phyloP scores from a whole-genome alignment of 2,797 vertebrate species.

The Acanthurus lineatus region DNA sequence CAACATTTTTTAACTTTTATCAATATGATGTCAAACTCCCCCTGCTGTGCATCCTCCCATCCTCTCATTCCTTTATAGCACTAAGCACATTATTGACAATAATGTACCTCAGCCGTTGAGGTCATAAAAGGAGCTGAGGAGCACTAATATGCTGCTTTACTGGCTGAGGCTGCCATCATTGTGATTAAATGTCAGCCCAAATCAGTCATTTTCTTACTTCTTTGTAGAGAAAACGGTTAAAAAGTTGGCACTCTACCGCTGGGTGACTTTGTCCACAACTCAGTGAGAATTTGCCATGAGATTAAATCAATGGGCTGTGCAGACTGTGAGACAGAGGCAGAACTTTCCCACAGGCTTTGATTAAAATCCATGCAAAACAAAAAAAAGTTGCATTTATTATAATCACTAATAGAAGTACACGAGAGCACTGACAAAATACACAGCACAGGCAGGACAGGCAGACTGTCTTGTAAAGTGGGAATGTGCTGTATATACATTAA shows the following conservation, averaged over 20 bases:
- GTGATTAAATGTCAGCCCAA: slow-evolving; percentile 54
- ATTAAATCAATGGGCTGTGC: slow-evolving; percentile 28
- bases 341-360: background rate
- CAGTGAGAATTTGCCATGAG: slow-evolving; percentile 9
- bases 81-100: slow-evolving; percentile 38
- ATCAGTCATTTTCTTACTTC: slow-evolving; percentile 34
- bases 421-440: slow-evolving; percentile 1
- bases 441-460: background rate
- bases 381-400: background rate
- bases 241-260: background rate
- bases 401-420: background rate
- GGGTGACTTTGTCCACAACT: slow-evolving; percentile 9
- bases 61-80: slow-evolving; percentile 28
- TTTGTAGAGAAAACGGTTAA: slow-evolving; percentile 19
- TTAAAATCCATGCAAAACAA: slow-evolving; percentile 13
- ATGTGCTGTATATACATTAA: background rate
- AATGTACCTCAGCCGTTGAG: slow-evolving; percentile 21
- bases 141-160: slow-evolving; percentile 35
- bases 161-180: slow-evolving; percentile 24
- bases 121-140: slow-evolving; percentile 37
- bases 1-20: slow-evolving; percentile 33
- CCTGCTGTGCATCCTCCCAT: slow-evolving; percentile 34
- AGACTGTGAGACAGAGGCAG: background rate
- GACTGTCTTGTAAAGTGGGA: background rate
- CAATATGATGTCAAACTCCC: slow-evolving; percentile 26